Conservation (phyloP, 1,140 invertebrate genomes). For the Drosophila sproati region DNA sequence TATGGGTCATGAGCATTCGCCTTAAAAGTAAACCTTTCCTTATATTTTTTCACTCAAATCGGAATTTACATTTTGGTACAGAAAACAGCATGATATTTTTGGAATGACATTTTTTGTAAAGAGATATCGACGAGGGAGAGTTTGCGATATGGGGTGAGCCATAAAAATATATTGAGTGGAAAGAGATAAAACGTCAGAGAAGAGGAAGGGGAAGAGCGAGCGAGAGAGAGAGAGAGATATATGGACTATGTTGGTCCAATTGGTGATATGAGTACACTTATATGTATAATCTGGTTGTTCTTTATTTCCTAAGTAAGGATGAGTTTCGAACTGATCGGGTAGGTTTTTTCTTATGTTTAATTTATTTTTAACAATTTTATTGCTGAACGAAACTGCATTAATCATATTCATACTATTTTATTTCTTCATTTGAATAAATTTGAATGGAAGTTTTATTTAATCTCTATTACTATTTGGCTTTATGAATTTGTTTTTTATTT, state of each 20-base stretch:
- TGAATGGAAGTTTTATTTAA: not conserved
- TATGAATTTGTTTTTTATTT: not conserved
- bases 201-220: too few species aligned
- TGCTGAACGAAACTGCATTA: not conserved
- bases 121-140: not conserved
- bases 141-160: not conserved
- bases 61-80: too few species aligned
- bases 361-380: conserved; percentile 19
- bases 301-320: not conserved
- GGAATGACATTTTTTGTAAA: too few species aligned
- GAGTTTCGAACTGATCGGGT: not conserved
- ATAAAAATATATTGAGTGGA: not conserved
- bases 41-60: not conserved
- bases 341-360: not conserved
- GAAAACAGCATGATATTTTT: too few species aligned
- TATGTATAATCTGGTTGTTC: not conserved
- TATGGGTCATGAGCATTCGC: not conserved
- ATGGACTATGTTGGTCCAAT: conserved; percentile 10
- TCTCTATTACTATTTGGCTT: not conserved
- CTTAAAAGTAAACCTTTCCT: not conserved
- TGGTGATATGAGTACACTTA: not conserved
- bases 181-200: not conserved
- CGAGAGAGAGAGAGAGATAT: not conserved
- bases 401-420: not conserved
- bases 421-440: not conserved